These are phyloP conservation scores for Portevinia maculata DNA, from an alignment of 2,888 invertebrate genomes.

Conservation along the genomic window DNA sequence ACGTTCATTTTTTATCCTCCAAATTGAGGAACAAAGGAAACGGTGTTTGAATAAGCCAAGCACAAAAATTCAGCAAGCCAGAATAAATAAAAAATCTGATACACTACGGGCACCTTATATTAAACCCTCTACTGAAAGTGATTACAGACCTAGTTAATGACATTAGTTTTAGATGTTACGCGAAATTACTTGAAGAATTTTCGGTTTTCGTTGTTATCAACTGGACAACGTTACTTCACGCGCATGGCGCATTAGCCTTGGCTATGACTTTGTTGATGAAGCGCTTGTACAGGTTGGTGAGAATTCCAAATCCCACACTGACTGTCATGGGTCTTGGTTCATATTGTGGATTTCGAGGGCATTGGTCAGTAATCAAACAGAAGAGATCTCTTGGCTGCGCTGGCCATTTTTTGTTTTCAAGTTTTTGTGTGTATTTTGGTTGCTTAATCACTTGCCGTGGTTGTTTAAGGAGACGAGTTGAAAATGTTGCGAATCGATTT, in stretches of 20 bases:
- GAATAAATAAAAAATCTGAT: background rate
- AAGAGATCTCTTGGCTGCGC: constrained; percentile 47
- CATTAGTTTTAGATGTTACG: constrained; percentile 13
- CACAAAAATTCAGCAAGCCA: background rate
- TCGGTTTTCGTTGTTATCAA: too few species aligned
- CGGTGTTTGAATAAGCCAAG: constrained; percentile 29
- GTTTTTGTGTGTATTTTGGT: constrained; percentile 43
- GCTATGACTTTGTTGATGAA: constrained; percentile 29
- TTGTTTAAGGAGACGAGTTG: constrained; percentile 54
- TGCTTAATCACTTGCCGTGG: constrained; percentile 61
- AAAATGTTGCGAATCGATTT: constrained; percentile 66
- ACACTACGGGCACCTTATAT: background rate
- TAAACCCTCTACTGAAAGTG: background rate
- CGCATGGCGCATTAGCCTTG: constrained; percentile 40
- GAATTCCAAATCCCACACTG: constrained; percentile 17
- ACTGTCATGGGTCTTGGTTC: constrained; percentile 13
- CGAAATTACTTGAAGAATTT: too few species aligned
- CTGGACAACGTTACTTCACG: background rate
- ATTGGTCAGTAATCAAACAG: constrained; percentile 64
- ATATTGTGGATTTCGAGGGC: constrained; percentile 38
- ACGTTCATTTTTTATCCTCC: constrained; percentile 2
- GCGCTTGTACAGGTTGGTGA: constrained; percentile 8
- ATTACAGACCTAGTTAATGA: constrained; percentile 18
- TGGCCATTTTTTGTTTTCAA: background rate
- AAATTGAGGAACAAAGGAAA: constrained; percentile 41